Conservation (phyloP, 2,113 vertebrate species). For the Tautogolabrus adspersus region DNA sequence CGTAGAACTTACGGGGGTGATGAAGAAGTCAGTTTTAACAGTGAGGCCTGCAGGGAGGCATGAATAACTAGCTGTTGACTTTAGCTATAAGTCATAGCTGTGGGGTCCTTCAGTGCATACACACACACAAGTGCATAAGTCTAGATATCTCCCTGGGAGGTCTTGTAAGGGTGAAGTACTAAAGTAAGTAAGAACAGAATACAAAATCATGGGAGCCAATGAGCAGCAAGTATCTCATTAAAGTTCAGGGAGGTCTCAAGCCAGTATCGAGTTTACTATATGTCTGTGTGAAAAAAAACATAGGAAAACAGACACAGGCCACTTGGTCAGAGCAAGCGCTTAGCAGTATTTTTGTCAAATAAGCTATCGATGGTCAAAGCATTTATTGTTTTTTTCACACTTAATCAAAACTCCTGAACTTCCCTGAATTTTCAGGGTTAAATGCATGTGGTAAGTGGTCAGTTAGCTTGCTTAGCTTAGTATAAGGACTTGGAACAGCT, state of each 20-base stretch:
- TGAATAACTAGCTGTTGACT: conserved; percentile 53
- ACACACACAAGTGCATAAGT: conserved; percentile 11
- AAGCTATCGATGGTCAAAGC: conserved; percentile 13
- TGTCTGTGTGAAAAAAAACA: conserved; percentile 38
- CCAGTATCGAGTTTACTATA: conserved; percentile 16
- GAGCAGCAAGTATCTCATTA: conserved; percentile 13
- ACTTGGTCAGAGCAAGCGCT: not conserved
- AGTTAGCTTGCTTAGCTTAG: too few relatives aligned
- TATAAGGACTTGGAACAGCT: too few relatives aligned
- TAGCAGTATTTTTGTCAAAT: not conserved
- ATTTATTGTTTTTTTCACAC: too few relatives aligned
- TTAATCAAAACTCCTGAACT: too few relatives aligned
- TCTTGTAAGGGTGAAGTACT: conserved; percentile 24
- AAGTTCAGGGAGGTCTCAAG: conserved; percentile 4
- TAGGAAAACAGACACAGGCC: conserved; percentile 33
- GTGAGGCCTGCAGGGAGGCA: conserved; percentile 35
- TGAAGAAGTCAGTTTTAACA: conserved; percentile 38
- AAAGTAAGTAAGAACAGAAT: conserved; percentile 37
- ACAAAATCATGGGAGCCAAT: conserved; percentile 39
- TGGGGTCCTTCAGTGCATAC: conserved; percentile 26
- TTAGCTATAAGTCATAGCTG: conserved; percentile 58
- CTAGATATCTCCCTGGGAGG: conserved; percentile 59
- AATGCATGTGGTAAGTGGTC: too few relatives aligned
- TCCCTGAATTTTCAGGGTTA: too few relatives aligned
- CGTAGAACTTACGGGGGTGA: conserved; percentile 29